Percentiles rank a stretch among this genome's conserved stretches.
Evolutionary conservation across 2,797 vertebrate species (phyloP).

Genomic region (Capromys pilorides): DNA sequence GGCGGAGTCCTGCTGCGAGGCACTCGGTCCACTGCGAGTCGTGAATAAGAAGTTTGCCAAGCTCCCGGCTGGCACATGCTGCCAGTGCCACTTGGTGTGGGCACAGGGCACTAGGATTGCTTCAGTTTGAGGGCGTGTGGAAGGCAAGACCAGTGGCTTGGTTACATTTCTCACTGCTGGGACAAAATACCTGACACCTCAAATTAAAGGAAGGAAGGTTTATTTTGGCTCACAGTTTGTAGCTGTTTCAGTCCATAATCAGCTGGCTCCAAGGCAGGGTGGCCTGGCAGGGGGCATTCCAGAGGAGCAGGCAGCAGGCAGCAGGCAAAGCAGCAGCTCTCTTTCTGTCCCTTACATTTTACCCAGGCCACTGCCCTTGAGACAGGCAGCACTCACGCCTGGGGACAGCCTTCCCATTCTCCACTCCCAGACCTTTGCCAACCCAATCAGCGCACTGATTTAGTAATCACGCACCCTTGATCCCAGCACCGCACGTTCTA

Average conservation of each 20-base stretch:
- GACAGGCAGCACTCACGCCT: background rate
- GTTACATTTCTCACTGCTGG: background rate
- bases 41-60: conserved; percentile 4
- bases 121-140: background rate
- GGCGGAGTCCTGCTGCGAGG: background rate
- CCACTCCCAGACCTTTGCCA: background rate
- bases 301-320: too few species aligned
- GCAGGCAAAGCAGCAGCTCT: too few species aligned
- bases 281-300: too few species aligned
- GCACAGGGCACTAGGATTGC: background rate
- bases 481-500: background rate
- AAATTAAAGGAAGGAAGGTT: too few species aligned
- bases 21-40: background rate
- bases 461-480: background rate
- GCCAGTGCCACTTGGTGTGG: background rate
- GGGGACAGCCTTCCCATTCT: background rate
- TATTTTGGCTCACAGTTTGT: too few species aligned
- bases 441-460: background rate
- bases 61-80: background rate
- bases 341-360: background rate
- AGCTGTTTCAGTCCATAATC: too few species aligned
- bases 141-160: background rate
- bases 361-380: background rate
- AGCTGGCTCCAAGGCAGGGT: too few species aligned
- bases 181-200: background rate